Percentiles rank a stretch among this genome's conserved stretches.
phyloP scores from a whole-genome alignment of 2,888 invertebrate species.

The Drosophila aldrichi region DNA sequence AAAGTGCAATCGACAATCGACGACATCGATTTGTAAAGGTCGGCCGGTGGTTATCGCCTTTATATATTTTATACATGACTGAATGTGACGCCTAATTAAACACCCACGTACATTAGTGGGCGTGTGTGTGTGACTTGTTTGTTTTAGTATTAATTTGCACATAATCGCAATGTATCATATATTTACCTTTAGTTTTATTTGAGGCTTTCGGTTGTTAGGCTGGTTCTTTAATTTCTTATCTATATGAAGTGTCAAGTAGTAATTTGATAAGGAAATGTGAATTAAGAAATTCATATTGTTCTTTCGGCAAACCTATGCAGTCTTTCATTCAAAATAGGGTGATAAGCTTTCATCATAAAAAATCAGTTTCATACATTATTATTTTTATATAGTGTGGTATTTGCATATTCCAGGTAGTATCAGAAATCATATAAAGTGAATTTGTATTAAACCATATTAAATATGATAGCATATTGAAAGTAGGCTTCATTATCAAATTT shows the following conservation, averaged over 20 bases:
- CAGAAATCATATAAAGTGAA: not conserved
- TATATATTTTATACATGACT: conserved; percentile 10
- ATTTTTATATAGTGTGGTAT: conserved; percentile 7
- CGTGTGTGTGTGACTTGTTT: conserved; percentile 8
- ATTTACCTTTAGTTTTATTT: conserved; percentile 4
- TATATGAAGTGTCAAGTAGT: not conserved
- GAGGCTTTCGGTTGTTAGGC: not conserved
- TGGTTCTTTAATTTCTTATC: conserved; percentile 10
- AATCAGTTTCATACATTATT: not conserved
- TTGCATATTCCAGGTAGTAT: not conserved
- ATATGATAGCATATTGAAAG: not conserved
- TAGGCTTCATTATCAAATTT: not conserved
- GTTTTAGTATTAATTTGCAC: not conserved
- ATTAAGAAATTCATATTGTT: not conserved
- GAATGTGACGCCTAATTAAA: conserved; percentile 15
- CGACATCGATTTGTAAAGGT: conserved; percentile 10
- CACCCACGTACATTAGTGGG: conserved; percentile 4
- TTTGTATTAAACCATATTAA: not conserved
- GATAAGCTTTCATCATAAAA: too few species aligned
- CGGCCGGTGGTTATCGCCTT: conserved; percentile 9
- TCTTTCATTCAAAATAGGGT: not conserved
- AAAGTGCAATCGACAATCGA: conserved; percentile 54
- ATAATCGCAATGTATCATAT: conserved; percentile 1
- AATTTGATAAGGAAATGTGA: conserved; percentile 1
- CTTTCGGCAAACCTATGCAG: not conserved